Conservation (phyloP, 2,797 vertebrate species). For the Scarus forsteni region DNA sequence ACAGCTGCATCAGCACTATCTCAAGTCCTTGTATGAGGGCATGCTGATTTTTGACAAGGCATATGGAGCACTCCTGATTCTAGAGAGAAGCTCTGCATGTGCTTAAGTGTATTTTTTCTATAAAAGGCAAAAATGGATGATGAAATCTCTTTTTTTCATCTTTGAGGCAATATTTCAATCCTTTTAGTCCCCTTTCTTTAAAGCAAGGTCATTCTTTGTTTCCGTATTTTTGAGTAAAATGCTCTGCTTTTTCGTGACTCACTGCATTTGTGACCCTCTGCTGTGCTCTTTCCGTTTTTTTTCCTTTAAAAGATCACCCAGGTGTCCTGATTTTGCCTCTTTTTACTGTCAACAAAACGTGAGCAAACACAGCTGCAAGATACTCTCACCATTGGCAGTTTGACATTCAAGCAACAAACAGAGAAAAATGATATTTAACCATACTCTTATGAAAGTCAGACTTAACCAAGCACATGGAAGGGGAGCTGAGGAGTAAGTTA, state of each 20-base stretch:
- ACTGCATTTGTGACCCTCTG: constrained; percentile 4
- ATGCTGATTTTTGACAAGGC: constrained; percentile 29
- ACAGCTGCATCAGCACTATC: neutral
- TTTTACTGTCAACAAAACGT: neutral
- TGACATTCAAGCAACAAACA: constrained; percentile 2
- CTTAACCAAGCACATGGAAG: neutral
- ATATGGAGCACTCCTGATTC: neutral
- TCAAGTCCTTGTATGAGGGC: constrained; percentile 2
- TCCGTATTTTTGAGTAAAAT: neutral
- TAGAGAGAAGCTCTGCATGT: neutral
- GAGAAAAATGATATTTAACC: neutral
- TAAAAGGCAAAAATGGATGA: neutral
- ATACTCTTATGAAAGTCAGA: neutral
- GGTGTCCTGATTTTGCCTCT: neutral
- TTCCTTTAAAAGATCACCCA: neutral
- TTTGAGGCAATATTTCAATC: neutral
- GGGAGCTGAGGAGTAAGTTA: neutral
- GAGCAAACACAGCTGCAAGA: neutral
- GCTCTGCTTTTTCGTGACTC: neutral
- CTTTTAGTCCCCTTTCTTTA: too few species aligned
- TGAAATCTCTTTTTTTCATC: neutral
- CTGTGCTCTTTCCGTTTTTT: neutral
- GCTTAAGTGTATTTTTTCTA: neutral
- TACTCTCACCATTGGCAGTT: neutral
- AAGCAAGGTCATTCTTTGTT: neutral